phyloP scores from a whole-genome alignment of 2,113 vertebrate genomes.

The Osmerus mordax region DNA sequence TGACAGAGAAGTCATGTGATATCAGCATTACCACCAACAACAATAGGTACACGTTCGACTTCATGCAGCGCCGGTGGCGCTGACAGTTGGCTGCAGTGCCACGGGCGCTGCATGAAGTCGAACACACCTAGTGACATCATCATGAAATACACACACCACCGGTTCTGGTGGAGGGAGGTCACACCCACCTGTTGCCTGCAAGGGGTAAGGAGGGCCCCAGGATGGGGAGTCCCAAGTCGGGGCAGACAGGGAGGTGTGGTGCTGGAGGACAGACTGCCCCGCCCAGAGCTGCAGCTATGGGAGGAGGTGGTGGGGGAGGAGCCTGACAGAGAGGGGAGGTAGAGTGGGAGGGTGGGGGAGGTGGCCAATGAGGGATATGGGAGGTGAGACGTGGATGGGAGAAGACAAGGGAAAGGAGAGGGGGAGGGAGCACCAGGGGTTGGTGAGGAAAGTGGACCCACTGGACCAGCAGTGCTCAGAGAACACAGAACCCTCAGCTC shows the following conservation, averaged over 20 bases:
- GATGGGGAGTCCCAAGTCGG: neutral
- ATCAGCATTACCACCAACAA: neutral
- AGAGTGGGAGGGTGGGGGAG: neutral
- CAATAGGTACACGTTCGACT: too few species aligned
- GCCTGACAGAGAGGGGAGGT: neutral
- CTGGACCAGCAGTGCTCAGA: neutral
- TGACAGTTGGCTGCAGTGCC: too few species aligned
- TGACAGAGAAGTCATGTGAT: neutral
- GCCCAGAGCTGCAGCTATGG: neutral
- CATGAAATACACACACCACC: too few species aligned
- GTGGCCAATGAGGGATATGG: neutral
- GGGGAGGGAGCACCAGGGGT: neutral
- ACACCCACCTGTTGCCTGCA: neutral
- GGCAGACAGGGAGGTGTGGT: neutral
- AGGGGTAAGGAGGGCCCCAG: neutral
- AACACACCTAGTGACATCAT: neutral
- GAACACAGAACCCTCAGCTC: neutral
- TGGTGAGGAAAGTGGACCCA: neutral
- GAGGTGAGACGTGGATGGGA: neutral
- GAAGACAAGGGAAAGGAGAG: neutral
- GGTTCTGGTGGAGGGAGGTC: neutral
- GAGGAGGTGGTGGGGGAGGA: conserved; percentile 1
- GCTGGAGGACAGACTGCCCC: neutral
- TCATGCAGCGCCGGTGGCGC: too few species aligned
- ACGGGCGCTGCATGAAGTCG: too few species aligned